Evolutionary conservation across 30 jellyfish, hydroid and myxozoan genomes (phyloP).

Genomic region (Hydractinia echinata): DNA sequence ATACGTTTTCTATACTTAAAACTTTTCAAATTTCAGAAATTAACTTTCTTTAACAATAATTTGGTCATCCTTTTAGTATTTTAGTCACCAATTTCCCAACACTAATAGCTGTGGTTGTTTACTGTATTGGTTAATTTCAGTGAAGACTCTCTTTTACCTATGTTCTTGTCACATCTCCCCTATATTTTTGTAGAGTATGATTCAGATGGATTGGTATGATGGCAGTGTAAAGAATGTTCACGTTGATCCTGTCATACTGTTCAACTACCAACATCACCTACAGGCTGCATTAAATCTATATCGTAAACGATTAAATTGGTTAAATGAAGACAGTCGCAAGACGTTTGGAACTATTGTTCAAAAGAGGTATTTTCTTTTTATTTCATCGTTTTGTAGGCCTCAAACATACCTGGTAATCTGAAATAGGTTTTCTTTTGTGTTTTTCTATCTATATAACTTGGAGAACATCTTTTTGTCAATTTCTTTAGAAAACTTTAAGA

Average conservation of each 20-base stretch:
- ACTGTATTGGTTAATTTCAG: not conserved
- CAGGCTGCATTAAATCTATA: slow-evolving; percentile 48
- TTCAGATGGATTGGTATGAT: slow-evolving; percentile 91
- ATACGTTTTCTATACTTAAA: no score
- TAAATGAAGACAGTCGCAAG: slow-evolving; percentile 59
- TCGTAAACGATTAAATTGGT: slow-evolving; percentile 69
- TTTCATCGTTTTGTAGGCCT: not conserved
- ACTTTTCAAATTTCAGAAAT: no score
- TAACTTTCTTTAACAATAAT: no score
- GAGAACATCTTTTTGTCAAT: no score
- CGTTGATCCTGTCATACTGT: slow-evolving; percentile 79
- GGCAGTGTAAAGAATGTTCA: slow-evolving; percentile 88
- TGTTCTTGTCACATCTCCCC: no score
- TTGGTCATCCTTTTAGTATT: not conserved
- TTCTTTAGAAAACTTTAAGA: no score
- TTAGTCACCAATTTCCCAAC: not conserved
- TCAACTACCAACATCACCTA: slow-evolving; percentile 56
- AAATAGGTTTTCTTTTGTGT: no score
- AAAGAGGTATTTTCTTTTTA: slow-evolving; percentile 37
- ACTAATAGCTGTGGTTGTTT: not conserved
- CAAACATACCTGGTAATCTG: no score
- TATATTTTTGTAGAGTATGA: slow-evolving; percentile 60
- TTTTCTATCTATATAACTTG: no score
- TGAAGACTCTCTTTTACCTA: not conserved
- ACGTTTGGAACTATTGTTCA: slow-evolving; percentile 66